These are phyloP conservation scores for Semicossyphus pulcher DNA, from an alignment of 2,113 vertebrate species.

Conservation along the genomic window DNA sequence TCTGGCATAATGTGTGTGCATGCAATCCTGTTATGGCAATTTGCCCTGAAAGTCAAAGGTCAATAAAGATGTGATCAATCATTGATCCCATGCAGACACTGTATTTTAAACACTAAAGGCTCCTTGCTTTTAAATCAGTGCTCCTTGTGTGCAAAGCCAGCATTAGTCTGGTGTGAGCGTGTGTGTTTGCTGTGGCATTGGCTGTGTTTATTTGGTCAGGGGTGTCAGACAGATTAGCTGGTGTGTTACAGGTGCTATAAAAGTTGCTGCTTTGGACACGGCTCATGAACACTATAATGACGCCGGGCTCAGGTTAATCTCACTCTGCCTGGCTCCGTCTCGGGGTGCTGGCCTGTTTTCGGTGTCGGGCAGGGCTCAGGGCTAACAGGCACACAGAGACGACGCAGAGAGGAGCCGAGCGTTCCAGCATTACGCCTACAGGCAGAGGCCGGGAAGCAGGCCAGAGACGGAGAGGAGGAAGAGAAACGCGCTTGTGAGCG, in stretches of 20 bases:
- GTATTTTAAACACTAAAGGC: slow-evolving; percentile 1
- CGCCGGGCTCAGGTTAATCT: slow-evolving; percentile 68
- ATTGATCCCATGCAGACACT: neutral
- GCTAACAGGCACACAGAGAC: slow-evolving; percentile 32
- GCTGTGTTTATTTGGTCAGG: slow-evolving; percentile 71
- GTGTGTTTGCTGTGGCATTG: slow-evolving; percentile 43
- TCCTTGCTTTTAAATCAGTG: slow-evolving; percentile 11
- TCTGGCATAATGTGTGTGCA: slow-evolving; percentile 31
- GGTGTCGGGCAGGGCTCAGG: slow-evolving; percentile 36
- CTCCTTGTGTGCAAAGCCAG: slow-evolving; percentile 29
- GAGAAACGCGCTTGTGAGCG: neutral
- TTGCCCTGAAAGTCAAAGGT: slow-evolving; percentile 38
- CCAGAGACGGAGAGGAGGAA: slow-evolving; percentile 20
- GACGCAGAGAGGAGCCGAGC: slow-evolving; percentile 30
- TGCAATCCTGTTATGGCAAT: slow-evolving; percentile 21
- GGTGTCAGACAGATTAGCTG: slow-evolving; percentile 73
- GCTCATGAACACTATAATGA: slow-evolving; percentile 75
- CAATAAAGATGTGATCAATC: slow-evolving; percentile 22
- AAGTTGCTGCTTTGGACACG: slow-evolving; percentile 75
- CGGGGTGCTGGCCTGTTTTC: slow-evolving; percentile 21
- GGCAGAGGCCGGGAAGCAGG: slow-evolving; percentile 25
- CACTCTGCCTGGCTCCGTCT: slow-evolving; percentile 44
- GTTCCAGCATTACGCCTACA: slow-evolving; percentile 56
- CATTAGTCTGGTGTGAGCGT: slow-evolving; percentile 19
- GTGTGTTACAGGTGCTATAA: slow-evolving; percentile 77